Percentiles rank a stretch among this genome's conserved stretches.
These are phyloP conservation scores for Pimpla rufipes DNA, from an alignment of 2,888 invertebrate species.

Conservation along the genomic window DNA sequence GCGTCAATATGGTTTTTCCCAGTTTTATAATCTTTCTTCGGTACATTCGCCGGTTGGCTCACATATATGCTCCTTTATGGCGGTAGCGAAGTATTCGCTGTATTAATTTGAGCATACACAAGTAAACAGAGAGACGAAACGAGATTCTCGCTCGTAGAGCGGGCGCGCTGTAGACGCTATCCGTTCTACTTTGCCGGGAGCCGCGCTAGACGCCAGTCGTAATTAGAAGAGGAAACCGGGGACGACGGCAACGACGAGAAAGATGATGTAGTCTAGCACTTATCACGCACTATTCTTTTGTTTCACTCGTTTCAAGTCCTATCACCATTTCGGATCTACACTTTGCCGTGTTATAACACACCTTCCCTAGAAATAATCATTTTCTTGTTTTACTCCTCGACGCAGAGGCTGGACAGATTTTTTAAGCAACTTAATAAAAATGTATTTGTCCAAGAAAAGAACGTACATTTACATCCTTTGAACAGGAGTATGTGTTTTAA, in stretches of 20 bases:
- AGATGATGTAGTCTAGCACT: constrained; percentile 38
- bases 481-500: neutral
- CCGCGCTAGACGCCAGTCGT: constrained; percentile 62
- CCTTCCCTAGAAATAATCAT: constrained; percentile 40
- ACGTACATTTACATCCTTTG: neutral
- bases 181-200: constrained; percentile 70
- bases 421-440: too few relatives aligned
- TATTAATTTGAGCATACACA: neutral
- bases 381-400: constrained; percentile 37
- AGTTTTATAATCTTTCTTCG: neutral
- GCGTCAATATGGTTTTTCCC: neutral
- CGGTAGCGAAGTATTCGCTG: neutral
- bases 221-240: constrained; percentile 70
- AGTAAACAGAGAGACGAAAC: neutral
- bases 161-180: constrained; percentile 2
- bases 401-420: too few relatives aligned
- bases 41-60: too few relatives aligned
- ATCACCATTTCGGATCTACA: constrained; percentile 9
- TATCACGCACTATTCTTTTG: constrained; percentile 52
- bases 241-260: constrained; percentile 19
- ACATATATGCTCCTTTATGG: neutral
- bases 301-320: constrained; percentile 21
- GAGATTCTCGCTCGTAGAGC: neutral
- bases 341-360: neutral
- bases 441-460: neutral